These are phyloP conservation scores for Spodoptera frugiperda DNA, from an alignment of 1,140 invertebrate species.

Conservation along the genomic window DNA sequence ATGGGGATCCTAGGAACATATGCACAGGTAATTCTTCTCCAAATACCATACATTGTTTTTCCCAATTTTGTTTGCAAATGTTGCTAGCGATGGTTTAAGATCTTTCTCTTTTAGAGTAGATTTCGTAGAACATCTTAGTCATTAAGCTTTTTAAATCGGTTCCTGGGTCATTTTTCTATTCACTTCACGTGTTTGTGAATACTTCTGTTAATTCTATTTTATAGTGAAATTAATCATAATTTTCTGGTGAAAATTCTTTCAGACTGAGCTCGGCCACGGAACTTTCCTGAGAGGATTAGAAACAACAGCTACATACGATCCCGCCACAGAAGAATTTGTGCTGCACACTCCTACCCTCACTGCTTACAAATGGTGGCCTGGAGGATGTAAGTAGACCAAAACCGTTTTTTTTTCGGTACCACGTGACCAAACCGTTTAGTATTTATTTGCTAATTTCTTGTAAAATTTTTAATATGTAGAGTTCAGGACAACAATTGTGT, in stretches of 20 bases:
- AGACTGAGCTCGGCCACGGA: constrained; percentile 97
- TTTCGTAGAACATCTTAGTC: too few species aligned
- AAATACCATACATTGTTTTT: too few species aligned
- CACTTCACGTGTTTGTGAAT: background rate
- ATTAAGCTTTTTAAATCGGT: too few species aligned
- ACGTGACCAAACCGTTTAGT: too few species aligned
- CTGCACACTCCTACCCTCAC: constrained; percentile 94
- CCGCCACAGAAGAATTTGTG: constrained; percentile 93
- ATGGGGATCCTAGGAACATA: constrained; percentile 95
- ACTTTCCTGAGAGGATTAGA: constrained; percentile 96
- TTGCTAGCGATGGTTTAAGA: background rate
- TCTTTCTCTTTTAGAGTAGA: background rate
- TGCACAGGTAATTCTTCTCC: constrained; percentile 89
- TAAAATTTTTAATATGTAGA: too few species aligned
- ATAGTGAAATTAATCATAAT: background rate
- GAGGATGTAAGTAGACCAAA: constrained; percentile 90
- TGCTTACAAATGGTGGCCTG: constrained; percentile 97
- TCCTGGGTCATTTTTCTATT: too few species aligned
- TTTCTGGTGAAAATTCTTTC: constrained; percentile 31
- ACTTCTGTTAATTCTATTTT: background rate
- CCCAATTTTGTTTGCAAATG: too few species aligned
- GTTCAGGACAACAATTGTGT: too few species aligned
- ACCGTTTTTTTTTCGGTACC: too few species aligned
- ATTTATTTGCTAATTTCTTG: too few species aligned
- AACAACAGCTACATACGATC: constrained; percentile 96